Evolutionary conservation across 2,113 vertebrate species (phyloP).

Genomic region (Gavialis gangeticus): DNA sequence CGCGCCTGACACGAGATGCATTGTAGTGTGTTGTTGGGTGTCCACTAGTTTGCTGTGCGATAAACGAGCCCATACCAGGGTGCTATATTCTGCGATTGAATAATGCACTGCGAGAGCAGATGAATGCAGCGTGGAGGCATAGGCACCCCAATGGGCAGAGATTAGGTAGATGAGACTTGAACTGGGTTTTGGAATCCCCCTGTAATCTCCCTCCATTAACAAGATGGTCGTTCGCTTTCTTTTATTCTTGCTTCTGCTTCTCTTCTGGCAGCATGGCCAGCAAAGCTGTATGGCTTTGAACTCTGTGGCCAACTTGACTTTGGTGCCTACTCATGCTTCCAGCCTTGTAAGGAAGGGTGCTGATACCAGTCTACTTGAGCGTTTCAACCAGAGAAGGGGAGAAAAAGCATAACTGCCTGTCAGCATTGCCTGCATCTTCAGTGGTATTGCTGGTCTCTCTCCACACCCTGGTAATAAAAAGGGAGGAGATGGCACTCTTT

Average conservation of each 20-base stretch:
- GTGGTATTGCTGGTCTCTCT: not conserved
- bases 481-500: not conserved
- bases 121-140: no score
- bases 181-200: no score
- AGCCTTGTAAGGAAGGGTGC: not conserved
- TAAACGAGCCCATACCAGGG: no score
- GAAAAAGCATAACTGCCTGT: rapidly evolving
- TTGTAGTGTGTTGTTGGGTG: no score
- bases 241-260: not conserved
- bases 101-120: no score
- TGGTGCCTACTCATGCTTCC: not conserved
- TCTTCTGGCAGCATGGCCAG: not conserved
- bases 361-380: no score
- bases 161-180: no score
- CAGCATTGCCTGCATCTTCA: rapidly evolving
- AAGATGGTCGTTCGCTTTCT: not conserved
- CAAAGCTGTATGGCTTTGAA: not conserved
- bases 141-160: no score
- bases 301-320: rapidly evolving
- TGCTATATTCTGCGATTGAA: no score
- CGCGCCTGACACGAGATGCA: no score
- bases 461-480: not conserved
- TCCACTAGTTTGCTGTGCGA: no score
- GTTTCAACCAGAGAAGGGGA: not conserved
- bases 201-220: not conserved